Evolutionary conservation across 2,797 vertebrate species (phyloP).

Genomic region (Chloroceryle amazona): DNA sequence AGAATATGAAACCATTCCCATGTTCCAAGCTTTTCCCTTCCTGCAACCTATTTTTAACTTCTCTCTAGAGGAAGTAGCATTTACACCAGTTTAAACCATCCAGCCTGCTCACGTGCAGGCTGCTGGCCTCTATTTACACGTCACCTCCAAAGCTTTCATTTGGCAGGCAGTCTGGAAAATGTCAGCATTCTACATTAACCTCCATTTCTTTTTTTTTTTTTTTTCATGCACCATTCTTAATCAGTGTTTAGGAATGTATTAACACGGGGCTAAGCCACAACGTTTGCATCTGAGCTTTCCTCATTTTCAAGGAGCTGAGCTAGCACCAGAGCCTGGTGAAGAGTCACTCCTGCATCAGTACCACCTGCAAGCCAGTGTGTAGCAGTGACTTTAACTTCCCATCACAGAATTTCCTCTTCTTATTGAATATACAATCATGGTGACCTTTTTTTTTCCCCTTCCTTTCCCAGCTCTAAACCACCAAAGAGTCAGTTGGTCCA

Average conservation of each 20-base stretch:
- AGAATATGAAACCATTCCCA: not conserved
- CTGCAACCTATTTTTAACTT: not conserved
- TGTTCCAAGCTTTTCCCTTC: not conserved
- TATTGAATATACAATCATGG: not conserved
- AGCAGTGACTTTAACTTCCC: rapidly evolving
- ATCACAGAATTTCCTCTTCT: not conserved
- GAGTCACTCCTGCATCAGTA: not conserved
- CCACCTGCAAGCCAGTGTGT: not conserved
- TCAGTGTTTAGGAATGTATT: slow-evolving; percentile 24
- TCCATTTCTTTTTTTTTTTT: slow-evolving; percentile 18
- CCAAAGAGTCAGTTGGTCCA: not conserved
- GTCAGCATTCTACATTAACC: slow-evolving; percentile 1
- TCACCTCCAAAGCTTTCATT: slow-evolving; percentile 23
- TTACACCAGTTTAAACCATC: not conserved
- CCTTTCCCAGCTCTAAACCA: not conserved
- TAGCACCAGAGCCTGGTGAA: not conserved
- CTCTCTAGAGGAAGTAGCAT: not conserved
- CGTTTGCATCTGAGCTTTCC: slow-evolving; percentile 24
- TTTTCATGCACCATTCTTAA: slow-evolving; percentile 25
- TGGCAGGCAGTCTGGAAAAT: slow-evolving; percentile 37
- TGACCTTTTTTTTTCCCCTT: rapidly evolving
- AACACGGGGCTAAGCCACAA: not conserved
- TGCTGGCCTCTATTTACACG: not conserved
- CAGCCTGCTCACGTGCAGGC: not conserved
- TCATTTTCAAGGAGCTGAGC: not conserved